A percentile compares a stretch with the other conserved stretches of the same genome.
Conservation (phyloP, 1,140 invertebrate species). For the Rhyzopertha dominica region DNA sequence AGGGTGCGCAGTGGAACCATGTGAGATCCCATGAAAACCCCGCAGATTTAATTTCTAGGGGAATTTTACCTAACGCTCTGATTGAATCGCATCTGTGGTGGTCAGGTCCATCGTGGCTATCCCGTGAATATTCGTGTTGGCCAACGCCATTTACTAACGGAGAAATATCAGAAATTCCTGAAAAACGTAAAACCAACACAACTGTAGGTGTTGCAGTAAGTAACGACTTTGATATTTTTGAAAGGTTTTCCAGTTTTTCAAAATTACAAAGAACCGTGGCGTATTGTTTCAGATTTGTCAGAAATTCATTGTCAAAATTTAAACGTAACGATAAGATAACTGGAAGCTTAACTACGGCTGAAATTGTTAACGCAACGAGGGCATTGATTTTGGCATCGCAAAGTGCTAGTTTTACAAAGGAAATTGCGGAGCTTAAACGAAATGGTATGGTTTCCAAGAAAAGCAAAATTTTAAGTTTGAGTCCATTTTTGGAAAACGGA, state of each 20-base stretch:
- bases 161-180: no score
- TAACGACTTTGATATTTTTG: slow-evolving; percentile 2
- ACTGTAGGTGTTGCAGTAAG: no score
- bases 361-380: slow-evolving; percentile 10
- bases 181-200: no score
- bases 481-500: slow-evolving; percentile 28
- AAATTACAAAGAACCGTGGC: neutral
- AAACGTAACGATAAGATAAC: neutral
- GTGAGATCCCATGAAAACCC: slow-evolving; percentile 44
- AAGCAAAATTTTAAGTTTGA: slow-evolving; percentile 17
- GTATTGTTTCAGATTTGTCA: neutral
- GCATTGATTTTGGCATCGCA: slow-evolving; percentile 8
- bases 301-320: neutral
- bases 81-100: slow-evolving; percentile 32
- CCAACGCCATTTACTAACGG: no score
- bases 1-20: slow-evolving; percentile 42
- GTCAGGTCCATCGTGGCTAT: slow-evolving; percentile 28
- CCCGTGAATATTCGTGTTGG: neutral
- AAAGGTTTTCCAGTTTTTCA: neutral
- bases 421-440: slow-evolving; percentile 2
- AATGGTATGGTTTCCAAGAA: slow-evolving; percentile 3
- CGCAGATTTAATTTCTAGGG: slow-evolving; percentile 42
- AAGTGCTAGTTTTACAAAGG: slow-evolving; percentile 1
- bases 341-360: slow-evolving; percentile 1
- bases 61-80: slow-evolving; percentile 17